Base-by-base conservation (phyloP, 2,113 vertebrate genomes). In the Tragelaphus strepsiceros region DNA sequence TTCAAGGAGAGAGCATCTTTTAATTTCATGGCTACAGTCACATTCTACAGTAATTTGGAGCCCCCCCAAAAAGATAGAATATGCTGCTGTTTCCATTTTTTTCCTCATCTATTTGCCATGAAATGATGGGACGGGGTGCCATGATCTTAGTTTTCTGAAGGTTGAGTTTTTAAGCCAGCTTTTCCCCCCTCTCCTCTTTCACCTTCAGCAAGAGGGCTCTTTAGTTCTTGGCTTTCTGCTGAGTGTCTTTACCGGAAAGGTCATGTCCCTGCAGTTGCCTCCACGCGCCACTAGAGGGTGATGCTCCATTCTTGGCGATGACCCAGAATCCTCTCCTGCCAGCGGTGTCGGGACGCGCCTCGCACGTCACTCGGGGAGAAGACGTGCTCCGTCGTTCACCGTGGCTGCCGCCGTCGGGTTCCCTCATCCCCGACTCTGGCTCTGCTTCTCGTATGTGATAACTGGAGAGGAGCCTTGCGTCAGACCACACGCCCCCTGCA, bases 281-380 rank as follows among this genome's bases (percentile, higher is more conserved):
- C 11, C 24, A 2, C 49, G 0, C 6, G 9, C 94, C 94, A 77
- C 81, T 28, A 86, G 91, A 35, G 56, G 95, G 90, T 1, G 35
- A 39, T 0, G 71, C 77, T 80, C 49, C n/a, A 0, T 8, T 16
- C 80, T 16, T 6, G 46, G 64, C 54, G 43, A 7, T 0, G 8
- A 39, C 95, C 95, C 54, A 14, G 81, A 77, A 88, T 56, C 58
- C 43, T n/a, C 59, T 58, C 21, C 24, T 15, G 13, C 22, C 0
- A 0, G 2, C 26, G 62, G 58, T 1, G 1, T 19, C 43, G 39
- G 6, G 2, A 0, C 1, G 30, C 15, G 26, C 81, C 58, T n/a
- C 13, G 2, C 10, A 0, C 2, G 1, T 22, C 58, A 2, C 15
- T 59, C 67, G 46, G 22, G 26, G 58, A 12, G 6, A 35, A 9